Percentiles rank a stretch among this genome's conserved stretches.
These are phyloP conservation scores for Margaritifera margaritifera DNA, from an alignment of 2,888 invertebrate genomes.

Conservation along the genomic window DNA sequence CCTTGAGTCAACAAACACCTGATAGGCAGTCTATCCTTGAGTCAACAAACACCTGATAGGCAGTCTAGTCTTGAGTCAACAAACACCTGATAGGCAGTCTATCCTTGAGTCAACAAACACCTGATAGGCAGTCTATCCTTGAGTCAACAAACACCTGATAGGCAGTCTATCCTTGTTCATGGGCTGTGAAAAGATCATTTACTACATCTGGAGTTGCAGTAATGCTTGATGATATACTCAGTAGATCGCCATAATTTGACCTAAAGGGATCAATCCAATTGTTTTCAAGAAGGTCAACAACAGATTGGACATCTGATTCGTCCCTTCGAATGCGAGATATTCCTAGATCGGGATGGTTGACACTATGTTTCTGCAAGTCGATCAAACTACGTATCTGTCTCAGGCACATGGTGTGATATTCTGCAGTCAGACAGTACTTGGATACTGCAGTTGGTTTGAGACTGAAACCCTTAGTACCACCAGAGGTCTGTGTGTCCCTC, in stretches of 20 bases:
- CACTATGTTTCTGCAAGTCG: not conserved
- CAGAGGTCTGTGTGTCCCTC: conserved; percentile 37
- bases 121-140: no score
- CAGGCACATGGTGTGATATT: conserved; percentile 17
- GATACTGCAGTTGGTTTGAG: no score
- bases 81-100: no score
- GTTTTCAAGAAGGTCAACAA: conserved; percentile 15
- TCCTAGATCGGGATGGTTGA: not conserved
- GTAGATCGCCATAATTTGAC: conserved; percentile 13
- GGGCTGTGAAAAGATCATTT: conserved; percentile 13
- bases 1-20: no score
- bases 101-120: no score
- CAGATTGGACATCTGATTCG: not conserved
- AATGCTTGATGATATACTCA: conserved; percentile 15
- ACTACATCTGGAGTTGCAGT: conserved; percentile 13
- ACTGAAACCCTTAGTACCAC: no score
- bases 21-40: no score
- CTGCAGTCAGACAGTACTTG: conserved; percentile 33
- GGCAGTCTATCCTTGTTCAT: conserved; percentile 7
- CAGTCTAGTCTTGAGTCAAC: no score
- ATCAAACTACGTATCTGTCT: conserved; percentile 12
- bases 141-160: no score
- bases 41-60: no score
- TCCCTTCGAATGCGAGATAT: conserved; percentile 8
- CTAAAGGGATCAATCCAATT: conserved; percentile 29